Evolutionary conservation across 2,888 invertebrate species (phyloP), one percentile per base, ranked within the genome.

Genomic region (Plutella xylostella): DNA sequence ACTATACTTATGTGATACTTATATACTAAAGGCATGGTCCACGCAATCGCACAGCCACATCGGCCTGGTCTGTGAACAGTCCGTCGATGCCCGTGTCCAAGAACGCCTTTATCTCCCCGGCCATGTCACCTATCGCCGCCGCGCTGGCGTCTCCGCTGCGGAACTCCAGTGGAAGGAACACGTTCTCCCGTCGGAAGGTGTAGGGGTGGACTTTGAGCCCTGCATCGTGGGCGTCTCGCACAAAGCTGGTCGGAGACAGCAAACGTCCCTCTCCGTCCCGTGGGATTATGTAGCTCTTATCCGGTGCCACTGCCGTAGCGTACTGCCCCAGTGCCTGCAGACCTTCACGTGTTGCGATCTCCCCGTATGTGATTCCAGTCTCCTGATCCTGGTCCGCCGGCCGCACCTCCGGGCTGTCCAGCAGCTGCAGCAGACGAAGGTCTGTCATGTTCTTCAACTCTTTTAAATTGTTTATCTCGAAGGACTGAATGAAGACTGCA

Each of bases 201-300:
- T 41, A 47, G 5, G 47, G 47, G 21, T 47, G 47, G 4, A 47
- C 47, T 28, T 34, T 25, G 2, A 47, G 28, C 6, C 47, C 47
- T 9, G 33, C 43, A 1, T 25, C 35, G 21, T 47, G 47, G 9
- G 47, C 47, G 39, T 47, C 37, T 0, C 11, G 9, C 14, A 47
- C 47, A 21, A 47, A 47, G 22, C 17, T 37, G 6, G 47, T 47
- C 1, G 14, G 22, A 4, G 7, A 14, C 19, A 40, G 34, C 9
- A 47, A 35, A 2, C 21, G 11, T 4, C 39, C 33, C 6, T 39
- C n/a, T 9, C 11, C 17, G 25, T 43, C 43, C 7, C 73, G 66
- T 9, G 47, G 41, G 12, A 47, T 47, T 19, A 47, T 44, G 12
- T 11, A 41, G 12, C 22, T 11, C 21, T 47, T 47, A 35, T 47